Conservation (phyloP, 2,797 vertebrate species). For the Sebastes kiyomatsui region DNA sequence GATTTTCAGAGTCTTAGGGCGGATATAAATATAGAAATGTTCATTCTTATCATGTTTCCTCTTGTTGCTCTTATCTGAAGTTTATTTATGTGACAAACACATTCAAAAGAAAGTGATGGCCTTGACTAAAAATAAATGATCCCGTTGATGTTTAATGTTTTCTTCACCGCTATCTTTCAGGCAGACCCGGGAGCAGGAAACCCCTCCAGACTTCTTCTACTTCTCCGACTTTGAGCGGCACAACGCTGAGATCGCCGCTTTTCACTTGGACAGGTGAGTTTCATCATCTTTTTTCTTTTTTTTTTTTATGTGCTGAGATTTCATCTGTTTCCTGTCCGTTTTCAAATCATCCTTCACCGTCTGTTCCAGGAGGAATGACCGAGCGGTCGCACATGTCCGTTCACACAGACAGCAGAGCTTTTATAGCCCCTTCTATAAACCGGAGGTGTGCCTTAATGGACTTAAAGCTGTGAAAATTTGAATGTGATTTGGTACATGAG, state of each 20-base stretch:
- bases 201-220: conserved; percentile 97
- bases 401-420: conserved; percentile 4
- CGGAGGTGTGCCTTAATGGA: conserved; percentile 21
- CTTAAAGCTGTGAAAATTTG: conserved; percentile 40
- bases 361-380: not conserved
- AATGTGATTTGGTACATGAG: conserved; percentile 57
- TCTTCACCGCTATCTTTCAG: conserved; percentile 72
- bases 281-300: not conserved
- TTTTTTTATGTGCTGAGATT: not conserved
- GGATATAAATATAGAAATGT: not conserved
- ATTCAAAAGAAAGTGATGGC: not conserved
- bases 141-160: not conserved
- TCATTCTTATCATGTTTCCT: not conserved
- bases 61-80: not conserved
- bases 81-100: not conserved
- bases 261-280: conserved; percentile 95
- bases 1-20: not conserved
- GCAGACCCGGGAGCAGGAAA: conserved; percentile 95
- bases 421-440: conserved; percentile 18
- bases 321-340: not conserved
- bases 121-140: not conserved
- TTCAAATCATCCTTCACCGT: not conserved
- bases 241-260: conserved; percentile 95
- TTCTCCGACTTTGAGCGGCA: conserved; percentile 98
- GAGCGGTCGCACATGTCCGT: not conserved